Evolutionary conservation across 2,888 invertebrate genomes (phyloP).

Genomic region (Orthosia cruda): DNA sequence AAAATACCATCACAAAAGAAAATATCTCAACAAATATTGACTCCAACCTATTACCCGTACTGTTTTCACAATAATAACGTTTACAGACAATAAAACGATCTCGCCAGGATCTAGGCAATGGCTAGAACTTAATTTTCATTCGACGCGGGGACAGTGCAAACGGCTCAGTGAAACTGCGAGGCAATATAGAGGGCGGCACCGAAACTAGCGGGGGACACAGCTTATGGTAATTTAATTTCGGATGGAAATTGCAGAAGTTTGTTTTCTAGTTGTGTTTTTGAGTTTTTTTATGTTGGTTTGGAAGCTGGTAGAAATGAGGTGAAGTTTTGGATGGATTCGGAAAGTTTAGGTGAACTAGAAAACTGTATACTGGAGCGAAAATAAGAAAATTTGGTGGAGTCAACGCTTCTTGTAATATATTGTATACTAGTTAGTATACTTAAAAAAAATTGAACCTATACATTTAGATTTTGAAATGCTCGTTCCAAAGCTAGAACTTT

Average conservation of each 20-base stretch:
- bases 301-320: background rate
- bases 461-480: too few relatives aligned
- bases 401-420: too few relatives aligned
- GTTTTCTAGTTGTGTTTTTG: background rate
- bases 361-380: background rate
- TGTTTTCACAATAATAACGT: constrained; percentile 58
- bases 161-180: constrained; percentile 56
- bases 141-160: constrained; percentile 61
- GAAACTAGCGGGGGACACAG: constrained; percentile 50
- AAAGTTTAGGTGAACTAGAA: background rate
- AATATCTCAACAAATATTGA: constrained; percentile 25
- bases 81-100: constrained; percentile 52
- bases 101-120: constrained; percentile 40
- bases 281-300: background rate
- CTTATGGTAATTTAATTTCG: constrained; percentile 43
- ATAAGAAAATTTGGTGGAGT: background rate
- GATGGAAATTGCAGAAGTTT: constrained; percentile 17
- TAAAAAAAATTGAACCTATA: too few relatives aligned
- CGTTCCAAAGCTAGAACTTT: too few relatives aligned
- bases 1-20: background rate
- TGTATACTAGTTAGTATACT: too few relatives aligned
- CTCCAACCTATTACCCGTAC: constrained; percentile 22
- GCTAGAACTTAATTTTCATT: constrained; percentile 66
- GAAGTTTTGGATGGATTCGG: background rate
- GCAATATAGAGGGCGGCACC: constrained; percentile 63